Evolutionary conservation across 2,888 invertebrate genomes (phyloP).

Genomic region (Tenthredo mesomela): DNA sequence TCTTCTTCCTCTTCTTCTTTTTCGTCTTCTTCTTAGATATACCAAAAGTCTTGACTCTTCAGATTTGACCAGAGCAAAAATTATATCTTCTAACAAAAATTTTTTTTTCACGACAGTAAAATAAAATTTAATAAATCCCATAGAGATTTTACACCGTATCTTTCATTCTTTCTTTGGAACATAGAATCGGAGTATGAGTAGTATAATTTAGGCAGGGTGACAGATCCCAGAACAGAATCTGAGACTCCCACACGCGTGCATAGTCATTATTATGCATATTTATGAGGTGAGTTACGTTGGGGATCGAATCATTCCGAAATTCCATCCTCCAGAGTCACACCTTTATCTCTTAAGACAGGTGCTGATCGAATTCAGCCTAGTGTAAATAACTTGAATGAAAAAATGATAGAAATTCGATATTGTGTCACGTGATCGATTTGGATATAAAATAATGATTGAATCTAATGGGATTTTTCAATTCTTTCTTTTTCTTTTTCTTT

Average conservation of each 20-base stretch:
- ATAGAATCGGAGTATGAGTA: not conserved
- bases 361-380: not conserved
- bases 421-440: no score
- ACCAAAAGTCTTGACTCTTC: not conserved
- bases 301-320: not conserved
- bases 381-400: not conserved
- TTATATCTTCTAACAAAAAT: not conserved
- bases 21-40: no score
- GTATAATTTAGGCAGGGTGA: conserved; percentile 1
- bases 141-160: not conserved
- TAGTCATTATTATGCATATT: conserved; percentile 43
- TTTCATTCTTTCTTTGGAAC: not conserved
- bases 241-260: not conserved
- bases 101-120: not conserved
- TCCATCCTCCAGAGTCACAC: conserved; percentile 20
- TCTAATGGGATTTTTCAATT: not conserved
- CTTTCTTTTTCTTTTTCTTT: not conserved
- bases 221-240: no score
- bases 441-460: not conserved
- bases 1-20: not conserved
- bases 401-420: not conserved
- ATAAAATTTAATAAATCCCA: not conserved
- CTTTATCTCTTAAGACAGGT: not conserved
- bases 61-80: not conserved
- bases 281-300: conserved; percentile 13